Conservation (phyloP, 2,888 invertebrate species). For the Prosapia bicincta region DNA sequence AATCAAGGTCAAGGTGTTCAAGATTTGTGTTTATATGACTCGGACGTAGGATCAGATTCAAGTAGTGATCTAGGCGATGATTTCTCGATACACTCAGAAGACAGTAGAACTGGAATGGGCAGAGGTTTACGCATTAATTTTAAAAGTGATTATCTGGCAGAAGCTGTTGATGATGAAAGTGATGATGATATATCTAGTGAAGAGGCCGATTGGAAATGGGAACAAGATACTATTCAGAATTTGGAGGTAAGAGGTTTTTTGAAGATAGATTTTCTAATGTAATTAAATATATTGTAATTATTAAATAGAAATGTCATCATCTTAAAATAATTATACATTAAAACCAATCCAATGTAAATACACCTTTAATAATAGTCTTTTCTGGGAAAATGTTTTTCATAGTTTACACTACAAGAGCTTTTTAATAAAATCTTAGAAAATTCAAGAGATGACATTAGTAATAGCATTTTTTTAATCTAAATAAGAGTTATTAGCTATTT, state of each 20-base stretch:
- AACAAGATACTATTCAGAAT: slow-evolving; percentile 6
- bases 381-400: too few species aligned
- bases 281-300: too few species aligned
- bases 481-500: too few species aligned
- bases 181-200: slow-evolving; percentile 20
- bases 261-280: too few species aligned
- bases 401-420: too few species aligned
- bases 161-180: slow-evolving; percentile 63
- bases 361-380: too few species aligned
- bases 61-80: slow-evolving; percentile 45
- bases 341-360: too few species aligned
- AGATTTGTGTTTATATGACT: slow-evolving; percentile 53
- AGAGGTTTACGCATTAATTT: slow-evolving; percentile 72
- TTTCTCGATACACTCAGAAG: slow-evolving; percentile 37
- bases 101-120: slow-evolving; percentile 38
- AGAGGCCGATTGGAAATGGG: slow-evolving; percentile 34
- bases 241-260: not conserved
- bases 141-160: slow-evolving; percentile 79
- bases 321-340: too few species aligned
- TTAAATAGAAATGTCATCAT: too few species aligned
- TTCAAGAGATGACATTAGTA: too few species aligned
- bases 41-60: slow-evolving; percentile 50
- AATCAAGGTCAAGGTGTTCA: slow-evolving; percentile 43
- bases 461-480: too few species aligned
- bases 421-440: too few species aligned